phyloP scores from a whole-genome alignment of 2,888 invertebrate genomes.

The Tenthredo notha region DNA sequence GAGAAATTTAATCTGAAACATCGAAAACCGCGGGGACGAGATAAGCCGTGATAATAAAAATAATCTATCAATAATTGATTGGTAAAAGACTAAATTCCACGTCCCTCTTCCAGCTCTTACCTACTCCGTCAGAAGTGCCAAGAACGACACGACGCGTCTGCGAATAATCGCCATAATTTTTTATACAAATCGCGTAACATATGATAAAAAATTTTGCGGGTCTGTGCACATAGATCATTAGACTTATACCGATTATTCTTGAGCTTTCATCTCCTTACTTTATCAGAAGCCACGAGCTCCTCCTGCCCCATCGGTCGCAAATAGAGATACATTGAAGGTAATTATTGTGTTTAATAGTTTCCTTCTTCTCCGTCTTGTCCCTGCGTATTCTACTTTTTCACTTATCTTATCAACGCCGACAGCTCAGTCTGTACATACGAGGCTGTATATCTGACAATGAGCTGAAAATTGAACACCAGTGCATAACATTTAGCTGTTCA shows the following conservation, averaged over 20 bases:
- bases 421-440: background rate
- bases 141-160: background rate
- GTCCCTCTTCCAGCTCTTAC: background rate
- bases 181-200: background rate
- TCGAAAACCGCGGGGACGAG: background rate
- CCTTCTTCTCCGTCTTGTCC: slow-evolving; percentile 16
- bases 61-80: background rate
- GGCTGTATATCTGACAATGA: slow-evolving; percentile 8
- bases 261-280: background rate
- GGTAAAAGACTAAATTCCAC: background rate
- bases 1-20: background rate
- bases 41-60: background rate
- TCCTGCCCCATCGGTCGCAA: background rate
- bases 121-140: background rate
- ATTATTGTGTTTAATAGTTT: slow-evolving; percentile 22
- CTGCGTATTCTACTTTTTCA: slow-evolving; percentile 29
- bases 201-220: background rate
- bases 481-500: background rate
- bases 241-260: background rate
- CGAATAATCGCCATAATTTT: background rate
- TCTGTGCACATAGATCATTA: background rate
- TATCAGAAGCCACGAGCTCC: background rate
- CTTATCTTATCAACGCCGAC: slow-evolving; percentile 43
- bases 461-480: background rate
- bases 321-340: slow-evolving; percentile 15